Base-by-base conservation (phyloP, 2,797 vertebrate genomes). In the Danio albolineatus region DNA sequence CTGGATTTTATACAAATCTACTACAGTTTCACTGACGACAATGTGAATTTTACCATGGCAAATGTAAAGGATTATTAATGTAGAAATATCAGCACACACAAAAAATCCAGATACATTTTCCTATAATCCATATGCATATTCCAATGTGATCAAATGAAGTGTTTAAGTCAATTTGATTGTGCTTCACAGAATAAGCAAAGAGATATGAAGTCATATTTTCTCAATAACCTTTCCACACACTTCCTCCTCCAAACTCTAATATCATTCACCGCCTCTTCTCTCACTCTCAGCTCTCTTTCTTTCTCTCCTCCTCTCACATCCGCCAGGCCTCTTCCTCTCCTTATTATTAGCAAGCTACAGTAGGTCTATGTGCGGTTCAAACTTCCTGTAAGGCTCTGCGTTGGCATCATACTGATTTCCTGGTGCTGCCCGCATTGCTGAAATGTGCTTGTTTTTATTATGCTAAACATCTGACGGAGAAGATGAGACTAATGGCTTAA, bases 331-430 rank as follows among this genome's bases (percentile, higher is more conserved):
- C 49, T 66, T 83, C 44, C 44, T 71, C 38, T 73, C 39, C 64
- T 81, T 78, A 59, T 81, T 78, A 59, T 79, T 85, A 56, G 74
- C 80, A 60, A 73, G 61, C 66, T 48, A 39, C 73, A 74, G 73
- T 77, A 73, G 84, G 82, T 82, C 79, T 79, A 19, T 80, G 70
- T 54, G 66, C 80, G 38, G 51, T 71, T 66, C 12, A 60, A 9
- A 64, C 39, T 83, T 84, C 77, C 76, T 83, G 79, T 81, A 64
- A 64, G 71, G 79, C 73, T 82, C 65, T 69, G 66, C 51, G 38
- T 72, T 81, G 84, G 76, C 82, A 85, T 61, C 56, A 75, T 39
- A 73, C 28, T 19, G 66, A 76, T 65, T 73, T 67, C 71, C 66
- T 60, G 41, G 60, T 78, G 76, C 44, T 51, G 54, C 36, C 19